Base-by-base conservation (phyloP, 2,797 vertebrate genomes). In the Sebastiscus tertius region DNA sequence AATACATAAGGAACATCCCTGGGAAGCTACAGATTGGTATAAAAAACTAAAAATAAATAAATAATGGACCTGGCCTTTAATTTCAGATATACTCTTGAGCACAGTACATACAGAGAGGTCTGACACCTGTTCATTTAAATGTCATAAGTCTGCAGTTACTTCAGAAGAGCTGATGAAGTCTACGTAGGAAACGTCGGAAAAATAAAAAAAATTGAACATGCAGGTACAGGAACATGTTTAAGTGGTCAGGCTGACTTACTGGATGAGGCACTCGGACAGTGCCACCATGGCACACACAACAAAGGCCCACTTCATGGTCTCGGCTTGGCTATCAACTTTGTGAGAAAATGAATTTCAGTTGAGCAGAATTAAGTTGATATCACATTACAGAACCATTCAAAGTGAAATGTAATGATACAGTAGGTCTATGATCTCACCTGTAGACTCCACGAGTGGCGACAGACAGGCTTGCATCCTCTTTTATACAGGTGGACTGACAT, bases 221-320 rank as follows among this genome's bases (percentile, higher is more conserved):
- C 8, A 80, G 33, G 10, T 29, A 64, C 8, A 55, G 20, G 14
- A 20, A 36, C 0, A 0, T 58, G 10, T 54, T 33, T 67, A 20
- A 55, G 31, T 27, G 16, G 26, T 64, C 1, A 8, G 13, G 11
- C 22, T 22, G 55, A 83, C 87, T 89, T 88, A 92, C 92, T 89
- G 86, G 74, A 90, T 0, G 2, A 87, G 18, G 39, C 91, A 91
- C 80, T 93, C 87, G 1, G 91, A 90, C 42, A 93, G 82, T 13
- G 92, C 85, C 82, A 93, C 83, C 84, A 93, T 27, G 83, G 88
- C 69, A 73, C 88, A 92, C 65, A 90, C n/a, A 56, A 84, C 75
- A 69, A 93, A 14, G 16, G 54, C 78, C 87, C 82, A 91, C 89
- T 88, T 90, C 92, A 93, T 93, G 26, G 1, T 93, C 33, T 39